These are phyloP conservation scores for Trematomus bernacchii DNA, from an alignment of 2,797 vertebrate species.

Conservation along the genomic window DNA sequence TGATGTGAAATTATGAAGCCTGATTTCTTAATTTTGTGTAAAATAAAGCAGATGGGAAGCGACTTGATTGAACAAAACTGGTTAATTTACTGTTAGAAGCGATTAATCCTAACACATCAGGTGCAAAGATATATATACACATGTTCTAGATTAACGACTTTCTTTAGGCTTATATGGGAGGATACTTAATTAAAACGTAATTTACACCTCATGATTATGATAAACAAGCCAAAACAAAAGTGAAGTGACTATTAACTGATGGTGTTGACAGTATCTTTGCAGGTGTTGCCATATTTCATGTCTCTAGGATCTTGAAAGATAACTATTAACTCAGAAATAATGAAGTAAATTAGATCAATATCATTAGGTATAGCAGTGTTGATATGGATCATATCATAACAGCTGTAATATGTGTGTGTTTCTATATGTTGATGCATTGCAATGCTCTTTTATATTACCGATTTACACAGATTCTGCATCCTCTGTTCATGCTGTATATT, in stretches of 20 bases:
- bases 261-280: not conserved
- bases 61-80: not conserved
- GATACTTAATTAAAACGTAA: conserved; percentile 9
- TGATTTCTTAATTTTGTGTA: not conserved
- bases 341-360: conserved; percentile 9
- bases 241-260: conserved; percentile 3
- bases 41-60: conserved; percentile 13
- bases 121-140: conserved; percentile 3
- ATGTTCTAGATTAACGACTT: conserved; percentile 2
- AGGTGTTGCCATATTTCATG: not conserved
- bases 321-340: not conserved
- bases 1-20: conserved; percentile 13
- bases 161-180: not conserved
- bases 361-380: not conserved
- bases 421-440: conserved; percentile 19
- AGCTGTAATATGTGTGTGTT: not conserved
- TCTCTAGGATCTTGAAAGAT: not conserved
- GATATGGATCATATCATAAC: not conserved
- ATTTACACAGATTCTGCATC: conserved; percentile 12
- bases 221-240: conserved; percentile 1
- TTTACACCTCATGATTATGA: not conserved
- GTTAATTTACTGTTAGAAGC: conserved; percentile 6
- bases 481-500: conserved; percentile 2
- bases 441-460: conserved; percentile 22
- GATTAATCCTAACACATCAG: conserved; percentile 12